Evolutionary conservation across 2,113 vertebrate species (phyloP).

Genomic region (Pionites leucogaster): DNA sequence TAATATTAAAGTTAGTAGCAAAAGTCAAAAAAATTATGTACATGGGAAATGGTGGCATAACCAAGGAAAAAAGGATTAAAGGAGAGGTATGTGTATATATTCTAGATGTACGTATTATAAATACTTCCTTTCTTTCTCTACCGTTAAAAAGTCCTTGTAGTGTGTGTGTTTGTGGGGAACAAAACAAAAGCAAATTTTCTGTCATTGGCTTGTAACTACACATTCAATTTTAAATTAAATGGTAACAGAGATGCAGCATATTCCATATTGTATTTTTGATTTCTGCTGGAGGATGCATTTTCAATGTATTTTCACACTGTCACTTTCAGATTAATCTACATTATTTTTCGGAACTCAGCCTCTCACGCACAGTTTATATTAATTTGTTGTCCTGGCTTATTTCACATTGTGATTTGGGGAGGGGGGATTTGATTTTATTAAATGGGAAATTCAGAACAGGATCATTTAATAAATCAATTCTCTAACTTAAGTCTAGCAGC

Average conservation of each 20-base stretch:
- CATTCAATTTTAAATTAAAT: slow-evolving; percentile 16
- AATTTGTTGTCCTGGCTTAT: slow-evolving; percentile 17
- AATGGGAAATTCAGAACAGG: slow-evolving; percentile 31
- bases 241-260: neutral
- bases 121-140: neutral
- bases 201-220: slow-evolving; percentile 32
- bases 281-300: neutral
- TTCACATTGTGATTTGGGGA: neutral
- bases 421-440: slow-evolving; percentile 46
- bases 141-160: slow-evolving; percentile 35
- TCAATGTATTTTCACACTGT: neutral
- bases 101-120: neutral
- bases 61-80: neutral
- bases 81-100: neutral
- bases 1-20: slow-evolving; percentile 18
- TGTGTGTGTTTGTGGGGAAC: neutral
- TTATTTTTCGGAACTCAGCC: slow-evolving; percentile 14
- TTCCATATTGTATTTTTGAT: neutral
- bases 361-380: neutral
- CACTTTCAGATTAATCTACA: neutral
- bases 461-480: slow-evolving; percentile 33
- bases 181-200: slow-evolving; percentile 24
- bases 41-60: neutral
- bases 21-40: neutral
- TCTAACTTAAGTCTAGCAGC: neutral